Base-by-base conservation (phyloP, 2,113 vertebrate genomes). In the Balaeniceps rex region DNA sequence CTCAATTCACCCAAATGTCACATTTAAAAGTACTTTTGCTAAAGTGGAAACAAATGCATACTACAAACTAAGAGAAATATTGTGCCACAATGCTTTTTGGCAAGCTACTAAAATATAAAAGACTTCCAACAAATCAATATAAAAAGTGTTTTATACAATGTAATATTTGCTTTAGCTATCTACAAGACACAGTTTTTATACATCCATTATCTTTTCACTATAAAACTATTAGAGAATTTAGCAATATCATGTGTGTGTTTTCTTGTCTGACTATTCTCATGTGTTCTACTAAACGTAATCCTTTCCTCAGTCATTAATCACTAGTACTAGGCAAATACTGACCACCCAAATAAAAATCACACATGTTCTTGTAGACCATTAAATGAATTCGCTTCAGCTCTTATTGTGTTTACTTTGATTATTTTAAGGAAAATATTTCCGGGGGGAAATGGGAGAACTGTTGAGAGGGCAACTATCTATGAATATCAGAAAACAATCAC, bases 61-160 rank as follows among this genome's bases (percentile, higher is more conserved):
- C 68, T 89, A 76, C 58, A 93, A 54, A 42, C 28, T 57, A 79
- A 68, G 52, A 89, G 58, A 91, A 91, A 87, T 80, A 87, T 46
- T 85, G 61, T 72, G 49, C 83, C 63, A 69, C 79, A 71, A 51
- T n/a, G 71, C 19, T 92, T 55, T 79, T 90, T 92, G 92, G 86
- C 79, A 95, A 93, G 26, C 52, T 61, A 80, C 87, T 23, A 52
- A 94, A 91, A 85, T 40, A 76, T 60, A 85, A 93, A 94, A 94
- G 10, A 33, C 57, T 95, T 93, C 51, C 77, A 79, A 80, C n/a
- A 87, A 94, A 91, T 95, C 77, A 91, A 40, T 90, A 61, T 65
- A 65, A 81, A 11, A 96, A 91, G 74, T 84, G 74, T 69, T 89
- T 89, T 83, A 82, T 85, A 61, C 24, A 89, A 54, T 8, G 1